Evolutionary conservation across 2,888 invertebrate genomes (phyloP), one percentile per base, ranked within the genome.

Genomic region (Watsonalla cultraria): DNA sequence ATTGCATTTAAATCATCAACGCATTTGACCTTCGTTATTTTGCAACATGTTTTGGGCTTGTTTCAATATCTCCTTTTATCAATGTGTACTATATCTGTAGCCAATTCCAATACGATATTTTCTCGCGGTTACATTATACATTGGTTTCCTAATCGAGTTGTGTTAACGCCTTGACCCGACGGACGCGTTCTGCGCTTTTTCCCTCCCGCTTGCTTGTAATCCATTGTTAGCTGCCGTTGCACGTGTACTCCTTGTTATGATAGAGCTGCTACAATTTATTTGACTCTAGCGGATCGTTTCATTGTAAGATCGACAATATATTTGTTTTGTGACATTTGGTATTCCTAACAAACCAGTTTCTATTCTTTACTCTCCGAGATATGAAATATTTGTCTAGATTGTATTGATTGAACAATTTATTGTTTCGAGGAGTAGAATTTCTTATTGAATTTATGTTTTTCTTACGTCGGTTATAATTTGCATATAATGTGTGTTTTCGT

Each of bases 121-220:
- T 49, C 49, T 49, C 49, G 49, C 49, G 37, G 37, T 15, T 37
- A 49, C 37, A 11, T 47, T 49, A 56, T 52, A 46, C 46, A 53
- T 49, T 56, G 45, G 47, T 35, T 46, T 50, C 34, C 47, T 14
- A 45, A 52, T 47, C 54, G 59, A 53, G 56, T 57, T 68, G 61
- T 68, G 54, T 58, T 54, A 49, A 58, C 59, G 64, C 76, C 78
- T 79, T 78, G 79, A 74, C 71, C 72, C 56, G 64, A 50, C 65
- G 68, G 69, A 68, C 68, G 74, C 62, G 56, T 59, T 72, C 66
- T 56, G 70, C 67, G 66, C 65, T 74, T 74, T 76, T 77, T 65
- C 65, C 68, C 66, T 56, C 42, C 42, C 11, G 45, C 51, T 51
- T 64, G 56, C 60, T 64, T 60, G 65, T 56, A 59, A 62, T 58